Evolutionary conservation across 1,140 invertebrate genomes (phyloP).

Genomic region (Drosophila serrata): DNA sequence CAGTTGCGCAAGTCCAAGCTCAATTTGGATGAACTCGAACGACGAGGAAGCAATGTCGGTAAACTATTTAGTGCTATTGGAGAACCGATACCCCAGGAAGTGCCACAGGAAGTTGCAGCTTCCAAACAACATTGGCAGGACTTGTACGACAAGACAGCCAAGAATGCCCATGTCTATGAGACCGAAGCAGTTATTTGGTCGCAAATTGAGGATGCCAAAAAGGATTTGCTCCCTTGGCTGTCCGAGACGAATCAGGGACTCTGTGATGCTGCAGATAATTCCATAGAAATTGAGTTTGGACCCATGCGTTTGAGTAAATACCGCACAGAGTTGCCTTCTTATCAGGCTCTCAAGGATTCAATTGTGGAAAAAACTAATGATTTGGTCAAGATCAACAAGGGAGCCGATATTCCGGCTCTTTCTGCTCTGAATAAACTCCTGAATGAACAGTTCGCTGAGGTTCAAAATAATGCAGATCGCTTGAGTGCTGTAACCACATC

Average conservation of each 20-base stretch:
- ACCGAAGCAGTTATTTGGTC: constrained; percentile 96
- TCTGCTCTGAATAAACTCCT: constrained; percentile 89
- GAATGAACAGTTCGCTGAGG: constrained; percentile 91
- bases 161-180: constrained; percentile 92
- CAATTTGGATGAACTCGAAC: constrained; percentile 91
- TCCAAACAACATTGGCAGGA: constrained; percentile 91
- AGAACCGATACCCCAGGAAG: constrained; percentile 89
- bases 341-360: constrained; percentile 91
- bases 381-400: constrained; percentile 92
- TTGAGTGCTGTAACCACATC: constrained; percentile 90
- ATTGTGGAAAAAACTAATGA: constrained; percentile 93
- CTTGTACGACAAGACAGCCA: constrained; percentile 89
- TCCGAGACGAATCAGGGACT: constrained; percentile 92
- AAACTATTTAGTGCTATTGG: constrained; percentile 91
- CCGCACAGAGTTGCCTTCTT: constrained; percentile 93
- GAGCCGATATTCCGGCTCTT: constrained; percentile 89
- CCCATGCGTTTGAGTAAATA: constrained; percentile 92
- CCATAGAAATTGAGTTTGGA: constrained; percentile 92
- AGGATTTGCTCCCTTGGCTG: constrained; percentile 94
- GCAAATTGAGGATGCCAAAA: constrained; percentile 94
- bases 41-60: constrained; percentile 89
- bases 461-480: constrained; percentile 90
- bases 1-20: constrained; percentile 91
- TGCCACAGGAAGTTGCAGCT: constrained; percentile 88
- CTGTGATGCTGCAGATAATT: constrained; percentile 90